Conservation (phyloP, 2,113 vertebrate species). For the Seriola quinqueradiata region DNA sequence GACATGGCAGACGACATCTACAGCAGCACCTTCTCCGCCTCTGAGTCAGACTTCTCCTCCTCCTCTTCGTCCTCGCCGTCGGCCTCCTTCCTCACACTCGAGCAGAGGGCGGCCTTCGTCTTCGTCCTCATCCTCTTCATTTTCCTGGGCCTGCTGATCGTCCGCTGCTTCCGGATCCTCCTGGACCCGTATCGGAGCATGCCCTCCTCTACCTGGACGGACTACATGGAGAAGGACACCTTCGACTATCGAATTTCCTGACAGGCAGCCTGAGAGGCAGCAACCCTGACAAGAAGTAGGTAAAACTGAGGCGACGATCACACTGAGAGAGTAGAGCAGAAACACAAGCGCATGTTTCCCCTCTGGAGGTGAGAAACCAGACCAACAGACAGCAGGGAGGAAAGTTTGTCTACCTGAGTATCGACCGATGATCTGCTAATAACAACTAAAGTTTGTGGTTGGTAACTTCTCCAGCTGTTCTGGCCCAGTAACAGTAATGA, state of each 20-base stretch:
- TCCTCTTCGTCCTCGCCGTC: constrained; percentile 41
- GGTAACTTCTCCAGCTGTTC: too few species aligned
- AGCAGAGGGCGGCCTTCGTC: constrained; percentile 85
- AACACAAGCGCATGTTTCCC: constrained; percentile 33
- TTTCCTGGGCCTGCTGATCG: constrained; percentile 86
- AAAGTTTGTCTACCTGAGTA: neutral
- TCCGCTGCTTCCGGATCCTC: constrained; percentile 87
- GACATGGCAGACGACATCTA: constrained; percentile 80
- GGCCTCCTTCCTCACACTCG: constrained; percentile 77
- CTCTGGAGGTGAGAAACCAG: neutral
- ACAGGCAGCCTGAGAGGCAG: constrained; percentile 77
- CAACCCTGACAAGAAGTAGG: constrained; percentile 12
- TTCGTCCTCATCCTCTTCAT: constrained; percentile 87
- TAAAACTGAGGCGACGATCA: constrained; percentile 35
- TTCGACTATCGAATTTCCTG: constrained; percentile 87
- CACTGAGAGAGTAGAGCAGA: neutral
- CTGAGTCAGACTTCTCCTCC: constrained; percentile 59
- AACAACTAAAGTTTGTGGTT: too few species aligned
- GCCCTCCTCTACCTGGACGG: constrained; percentile 87
- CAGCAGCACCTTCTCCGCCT: constrained; percentile 82
- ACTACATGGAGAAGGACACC: constrained; percentile 89
- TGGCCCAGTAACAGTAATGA: too few species aligned
- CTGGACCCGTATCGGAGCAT: constrained; percentile 88
- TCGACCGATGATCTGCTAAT: too few species aligned
- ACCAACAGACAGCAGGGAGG: neutral